Evolutionary conservation across 2,888 invertebrate species (phyloP).

Genomic region (Piscicola geometra): DNA sequence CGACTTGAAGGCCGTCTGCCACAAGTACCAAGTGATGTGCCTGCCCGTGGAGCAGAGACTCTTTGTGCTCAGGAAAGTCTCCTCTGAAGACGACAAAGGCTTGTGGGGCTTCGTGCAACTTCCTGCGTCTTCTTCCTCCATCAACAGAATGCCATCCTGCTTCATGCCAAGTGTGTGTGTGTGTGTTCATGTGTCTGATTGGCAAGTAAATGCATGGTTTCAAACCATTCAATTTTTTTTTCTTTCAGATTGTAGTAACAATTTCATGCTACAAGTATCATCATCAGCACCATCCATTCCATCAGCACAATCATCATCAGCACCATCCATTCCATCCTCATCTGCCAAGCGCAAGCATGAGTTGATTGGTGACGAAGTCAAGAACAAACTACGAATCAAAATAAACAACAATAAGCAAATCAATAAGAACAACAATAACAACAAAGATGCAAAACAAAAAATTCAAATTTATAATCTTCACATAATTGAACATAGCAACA

Average conservation of each 20-base stretch:
- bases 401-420: too few species aligned
- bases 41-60: conserved; percentile 2
- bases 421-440: too few species aligned
- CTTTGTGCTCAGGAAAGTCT: background rate
- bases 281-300: background rate
- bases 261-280: background rate
- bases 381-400: too few species aligned
- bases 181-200: background rate
- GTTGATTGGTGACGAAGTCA: too few species aligned
- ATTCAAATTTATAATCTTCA: too few species aligned
- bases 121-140: background rate
- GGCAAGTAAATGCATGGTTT: background rate
- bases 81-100: background rate
- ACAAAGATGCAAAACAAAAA: too few species aligned
- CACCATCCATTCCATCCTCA: background rate
- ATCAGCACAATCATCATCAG: background rate
- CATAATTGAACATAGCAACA: too few species aligned
- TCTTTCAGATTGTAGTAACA: background rate
- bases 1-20: conserved; percentile 62
- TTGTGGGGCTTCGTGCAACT: conserved; percentile 23
- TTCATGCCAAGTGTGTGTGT: background rate
- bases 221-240: background rate
- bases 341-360: too few species aligned
- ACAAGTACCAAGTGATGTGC: background rate
- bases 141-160: too few species aligned